Evolutionary conservation across 2,888 invertebrate species (phyloP).

Genomic region (Hoplodrina blanda): DNA sequence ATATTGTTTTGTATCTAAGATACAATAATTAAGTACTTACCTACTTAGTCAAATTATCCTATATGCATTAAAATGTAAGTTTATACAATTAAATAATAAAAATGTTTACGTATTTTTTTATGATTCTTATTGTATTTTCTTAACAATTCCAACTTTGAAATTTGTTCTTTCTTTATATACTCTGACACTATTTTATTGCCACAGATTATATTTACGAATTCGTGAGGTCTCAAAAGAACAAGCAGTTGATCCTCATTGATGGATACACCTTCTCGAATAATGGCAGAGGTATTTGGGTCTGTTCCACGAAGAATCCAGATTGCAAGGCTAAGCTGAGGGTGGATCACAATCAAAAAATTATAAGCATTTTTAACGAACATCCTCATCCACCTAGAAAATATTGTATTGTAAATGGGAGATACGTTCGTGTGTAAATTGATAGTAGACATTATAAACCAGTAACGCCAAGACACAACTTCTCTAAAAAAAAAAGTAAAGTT

Average conservation of each 20-base stretch:
- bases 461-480: no score
- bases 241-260: slow-evolving; percentile 63
- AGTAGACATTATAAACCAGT: no score
- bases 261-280: slow-evolving; percentile 67
- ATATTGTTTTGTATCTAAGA: no score
- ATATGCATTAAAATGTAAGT: no score
- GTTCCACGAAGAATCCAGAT: slow-evolving; percentile 56
- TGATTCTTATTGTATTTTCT: background rate
- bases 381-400: slow-evolving; percentile 27
- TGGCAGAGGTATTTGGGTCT: slow-evolving; percentile 41
- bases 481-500: no score
- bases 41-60: no score
- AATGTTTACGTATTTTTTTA: no score
- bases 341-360: slow-evolving; percentile 23
- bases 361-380: slow-evolving; percentile 39
- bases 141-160: background rate
- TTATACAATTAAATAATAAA: no score
- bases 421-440: no score
- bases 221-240: slow-evolving; percentile 50
- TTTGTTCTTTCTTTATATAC: no score
- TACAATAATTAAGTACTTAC: no score
- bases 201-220: slow-evolving; percentile 39
- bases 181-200: background rate
- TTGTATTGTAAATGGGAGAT: background rate
- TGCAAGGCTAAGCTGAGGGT: slow-evolving; percentile 54